Evolutionary conservation across 2,113 vertebrate species (phyloP), one percentile per base, ranked within the genome.

Genomic region (Salminus brasiliensis): DNA sequence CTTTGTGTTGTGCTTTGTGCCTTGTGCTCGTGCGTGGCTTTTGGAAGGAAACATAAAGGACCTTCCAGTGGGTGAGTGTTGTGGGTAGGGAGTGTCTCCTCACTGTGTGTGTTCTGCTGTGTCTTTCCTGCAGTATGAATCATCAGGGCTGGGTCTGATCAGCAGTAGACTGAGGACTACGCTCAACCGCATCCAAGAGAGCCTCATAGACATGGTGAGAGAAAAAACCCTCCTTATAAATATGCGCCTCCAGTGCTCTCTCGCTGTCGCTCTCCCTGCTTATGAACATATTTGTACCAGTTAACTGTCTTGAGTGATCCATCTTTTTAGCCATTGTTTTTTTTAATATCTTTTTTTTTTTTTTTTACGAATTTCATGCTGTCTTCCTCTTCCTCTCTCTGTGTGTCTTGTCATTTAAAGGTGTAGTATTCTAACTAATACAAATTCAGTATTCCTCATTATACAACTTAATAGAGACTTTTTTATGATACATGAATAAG

Each of bases 151-250:
- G 34, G 97, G 98, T 63, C 94, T 99, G 74, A 98, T 98, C 88
- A 98, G 97, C 90, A 99, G 96, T 90, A 92, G 98, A 89, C 91
- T 99, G 79, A 94, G 96, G 72, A 99, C 97, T 55, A 99, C 98
- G 0, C 91, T 99, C 76, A 99, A 94, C 93, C 94, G 97, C 86
- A 99, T 99, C 88, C 98, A 99, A 77, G 98, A 99, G 90, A 97
- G 93, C 87, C 95, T 99, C 81, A 99, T 99, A 83, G 96, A 98
- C 88, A 80, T 97, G 92, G 98, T 99, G 89, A 94, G 96, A 72
- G 70, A 60, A 87, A 76, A 73, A n/a, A 55, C 7, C 49, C 21
- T 18, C 5, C n/a, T 16, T 23, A 57, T 29, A 32, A 23, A 59
- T 70, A 69, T 53, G 74, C 30, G 6, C 23, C 73, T 27, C 25